Conservation (phyloP, 2,113 vertebrate genomes). For the Silurus glanis region DNA sequence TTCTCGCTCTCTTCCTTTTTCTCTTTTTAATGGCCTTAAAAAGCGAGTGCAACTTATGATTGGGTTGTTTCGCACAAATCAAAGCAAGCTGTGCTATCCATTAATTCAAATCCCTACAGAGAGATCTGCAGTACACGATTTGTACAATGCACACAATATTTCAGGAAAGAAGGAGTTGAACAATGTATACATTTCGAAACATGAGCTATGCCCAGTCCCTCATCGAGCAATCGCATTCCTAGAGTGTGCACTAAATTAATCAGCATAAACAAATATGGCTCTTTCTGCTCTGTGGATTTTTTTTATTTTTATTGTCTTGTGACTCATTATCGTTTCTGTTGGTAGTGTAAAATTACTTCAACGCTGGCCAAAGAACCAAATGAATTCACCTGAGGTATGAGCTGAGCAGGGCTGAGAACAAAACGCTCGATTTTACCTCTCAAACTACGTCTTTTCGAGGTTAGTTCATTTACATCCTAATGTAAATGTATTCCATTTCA, state of each 20-base stretch:
- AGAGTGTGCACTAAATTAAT: conserved; percentile 14
- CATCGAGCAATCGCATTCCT: conserved; percentile 39
- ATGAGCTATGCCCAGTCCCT: conserved; percentile 50
- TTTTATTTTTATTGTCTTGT: conserved; percentile 22
- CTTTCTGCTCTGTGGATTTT: conserved; percentile 14
- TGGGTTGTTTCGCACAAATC: conserved; percentile 65
- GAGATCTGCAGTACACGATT: background rate
- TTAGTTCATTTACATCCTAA: background rate
- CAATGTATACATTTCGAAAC: conserved; percentile 53
- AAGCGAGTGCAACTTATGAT: conserved; percentile 66
- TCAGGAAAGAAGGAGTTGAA: conserved; percentile 40
- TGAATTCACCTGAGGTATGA: background rate
- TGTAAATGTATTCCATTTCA: background rate
- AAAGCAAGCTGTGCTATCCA: conserved; percentile 53
- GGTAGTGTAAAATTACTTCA: conserved; percentile 10
- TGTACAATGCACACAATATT: background rate
- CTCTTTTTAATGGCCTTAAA: conserved; percentile 60
- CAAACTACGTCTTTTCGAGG: background rate
- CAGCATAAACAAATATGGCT: conserved; percentile 24
- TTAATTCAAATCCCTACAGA: conserved; percentile 57
- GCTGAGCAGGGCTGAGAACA: background rate
- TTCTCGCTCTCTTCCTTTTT: conserved; percentile 21
- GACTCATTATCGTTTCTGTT: conserved; percentile 27
- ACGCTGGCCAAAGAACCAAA: background rate
- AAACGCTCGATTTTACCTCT: background rate